Conservation (phyloP, 1,140 invertebrate species). For the Drosophila insularis region DNA sequence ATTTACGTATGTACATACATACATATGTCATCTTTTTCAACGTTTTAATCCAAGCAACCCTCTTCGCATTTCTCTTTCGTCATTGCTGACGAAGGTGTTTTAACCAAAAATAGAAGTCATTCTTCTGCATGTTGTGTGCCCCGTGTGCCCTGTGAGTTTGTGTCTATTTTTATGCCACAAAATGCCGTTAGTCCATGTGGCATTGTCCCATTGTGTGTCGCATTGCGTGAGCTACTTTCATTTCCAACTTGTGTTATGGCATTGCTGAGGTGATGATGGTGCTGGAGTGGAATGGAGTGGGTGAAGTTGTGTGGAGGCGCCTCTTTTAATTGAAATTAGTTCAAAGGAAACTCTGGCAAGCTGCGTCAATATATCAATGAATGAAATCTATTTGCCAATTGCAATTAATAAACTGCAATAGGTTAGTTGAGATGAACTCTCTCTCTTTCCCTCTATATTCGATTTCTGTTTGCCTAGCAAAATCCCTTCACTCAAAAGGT, state of each 20-base stretch:
- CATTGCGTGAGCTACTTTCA: constrained; percentile 60
- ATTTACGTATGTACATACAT: no score
- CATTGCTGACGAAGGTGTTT: constrained; percentile 1
- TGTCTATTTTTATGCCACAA: constrained; percentile 51
- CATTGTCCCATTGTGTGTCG: constrained; percentile 28
- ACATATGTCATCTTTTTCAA: neutral
- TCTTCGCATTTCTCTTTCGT: neutral
- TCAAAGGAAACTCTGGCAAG: constrained; percentile 7
- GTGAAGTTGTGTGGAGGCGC: constrained; percentile 11
- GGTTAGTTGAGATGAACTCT: neutral
- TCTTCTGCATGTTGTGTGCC: constrained; percentile 15
- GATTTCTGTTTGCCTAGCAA: constrained; percentile 30
- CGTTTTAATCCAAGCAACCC: no score
- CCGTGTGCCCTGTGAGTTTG: constrained; percentile 1
- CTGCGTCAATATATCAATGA: constrained; percentile 51
- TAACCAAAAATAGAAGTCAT: constrained; percentile 51
- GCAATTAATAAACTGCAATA: constrained; percentile 19
- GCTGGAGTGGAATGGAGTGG: neutral
- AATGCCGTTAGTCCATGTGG: constrained; percentile 38
- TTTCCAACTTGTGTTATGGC: constrained; percentile 29
- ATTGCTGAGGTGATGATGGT: constrained; percentile 3
- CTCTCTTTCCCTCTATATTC: neutral
- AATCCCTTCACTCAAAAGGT: constrained; percentile 39
- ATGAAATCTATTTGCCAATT: constrained; percentile 57
- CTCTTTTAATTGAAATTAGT: constrained; percentile 62